phyloP scores from a whole-genome alignment of 1,140 invertebrate genomes.

The Orussus abietinus region DNA sequence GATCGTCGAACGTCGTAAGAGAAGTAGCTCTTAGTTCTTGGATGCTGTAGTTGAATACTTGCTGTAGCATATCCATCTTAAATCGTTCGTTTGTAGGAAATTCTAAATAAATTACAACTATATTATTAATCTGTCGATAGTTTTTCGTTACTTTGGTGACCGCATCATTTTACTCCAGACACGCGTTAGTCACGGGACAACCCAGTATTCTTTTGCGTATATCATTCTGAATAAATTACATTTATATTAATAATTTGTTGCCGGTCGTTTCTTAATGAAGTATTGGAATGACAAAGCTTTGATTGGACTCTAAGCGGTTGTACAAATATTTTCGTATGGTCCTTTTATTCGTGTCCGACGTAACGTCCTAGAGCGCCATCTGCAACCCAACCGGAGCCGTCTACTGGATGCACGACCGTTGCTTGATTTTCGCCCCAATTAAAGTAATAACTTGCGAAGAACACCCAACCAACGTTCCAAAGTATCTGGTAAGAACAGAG shows the following conservation, averaged over 20 bases:
- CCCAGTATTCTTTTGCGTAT: constrained; percentile 14
- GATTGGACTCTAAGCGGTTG: constrained; percentile 1
- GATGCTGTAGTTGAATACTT: too few species aligned
- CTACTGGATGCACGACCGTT: constrained; percentile 21
- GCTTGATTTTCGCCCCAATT: constrained; percentile 23
- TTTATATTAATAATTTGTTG: background rate
- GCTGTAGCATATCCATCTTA: too few species aligned
- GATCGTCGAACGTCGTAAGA: too few species aligned
- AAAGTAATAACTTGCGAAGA: constrained; percentile 30
- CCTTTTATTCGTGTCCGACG: background rate
- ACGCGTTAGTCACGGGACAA: too few species aligned
- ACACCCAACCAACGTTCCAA: constrained; percentile 20
- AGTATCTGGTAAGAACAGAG: constrained; percentile 13
- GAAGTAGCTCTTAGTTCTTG: too few species aligned
- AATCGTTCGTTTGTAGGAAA: too few species aligned
- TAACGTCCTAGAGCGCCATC: constrained; percentile 24
- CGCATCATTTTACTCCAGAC: too few species aligned
- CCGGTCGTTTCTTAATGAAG: background rate
- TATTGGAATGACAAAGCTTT: background rate
- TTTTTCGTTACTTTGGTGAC: too few species aligned
- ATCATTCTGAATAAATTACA: constrained; percentile 1
- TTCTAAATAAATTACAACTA: too few species aligned
- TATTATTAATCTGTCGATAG: too few species aligned
- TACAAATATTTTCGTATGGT: constrained; percentile 5
- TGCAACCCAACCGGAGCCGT: constrained; percentile 34